Evolutionary conservation across 2,113 vertebrate genomes (phyloP), one percentile per base, ranked within the genome.

Genomic region (Galeopterus variegatus): DNA sequence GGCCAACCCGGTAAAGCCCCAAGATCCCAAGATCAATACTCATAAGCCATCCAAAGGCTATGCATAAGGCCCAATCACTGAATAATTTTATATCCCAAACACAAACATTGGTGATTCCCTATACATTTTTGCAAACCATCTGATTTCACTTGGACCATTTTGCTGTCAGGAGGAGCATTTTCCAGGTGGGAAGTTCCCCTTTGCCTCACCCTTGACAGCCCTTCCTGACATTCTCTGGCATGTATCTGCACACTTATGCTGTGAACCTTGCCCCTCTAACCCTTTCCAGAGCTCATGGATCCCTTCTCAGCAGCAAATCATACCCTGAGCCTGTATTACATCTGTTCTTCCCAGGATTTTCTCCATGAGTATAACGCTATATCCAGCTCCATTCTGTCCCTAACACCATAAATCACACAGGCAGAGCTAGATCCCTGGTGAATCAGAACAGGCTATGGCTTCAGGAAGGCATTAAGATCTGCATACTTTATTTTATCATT

Each of bases 401-500:
- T 94, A 96, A 92, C 64, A 83, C 60, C n/a, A 50, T 95, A 92
- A 80, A 96, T 95, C 97, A 95, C 19, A 26, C 1, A 65, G 60
- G 92, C 96, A 97, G 93, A 93, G 88, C 93, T 90, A 76, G 80
- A 88, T 95, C 94, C 88, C 97, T 6, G 0, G 72, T 96, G 97
- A 97, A 96, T 92, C 81, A 93, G 67, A 96, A 80, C 80, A 62
- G 84, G 92, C 36, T 75, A 77, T 81, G 67, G 54, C 70, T 93
- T 94, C 84, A 85, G 88, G 77, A 96, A 97, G 94, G 54, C 81
- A 96, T 88, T 92, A 96, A 91, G 23, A 94, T 69, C 97, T 50
- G 92, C 87, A 90, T 96, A 92, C 96, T 97, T 97, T 97, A 97
- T 96, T 97, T 96, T 84, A 95, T 86, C 90, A 67, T 90, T 60